Conservation (phyloP, 2,797 vertebrate species). For the Erethizon dorsatum region DNA sequence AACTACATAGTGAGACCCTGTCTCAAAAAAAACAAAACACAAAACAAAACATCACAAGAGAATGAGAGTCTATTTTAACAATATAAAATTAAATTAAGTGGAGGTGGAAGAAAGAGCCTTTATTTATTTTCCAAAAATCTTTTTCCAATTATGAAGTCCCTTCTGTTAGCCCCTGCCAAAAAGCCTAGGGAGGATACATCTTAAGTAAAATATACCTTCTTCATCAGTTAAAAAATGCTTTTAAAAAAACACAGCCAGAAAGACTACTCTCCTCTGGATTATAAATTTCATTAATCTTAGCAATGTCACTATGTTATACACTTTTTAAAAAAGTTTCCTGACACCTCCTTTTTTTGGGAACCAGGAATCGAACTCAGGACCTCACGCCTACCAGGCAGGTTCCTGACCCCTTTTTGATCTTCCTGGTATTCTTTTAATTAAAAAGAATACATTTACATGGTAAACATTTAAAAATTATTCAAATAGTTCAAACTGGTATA, state of each 20-base stretch:
- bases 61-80: neutral
- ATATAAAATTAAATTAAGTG: constrained; percentile 25
- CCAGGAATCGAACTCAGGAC: too few relatives aligned
- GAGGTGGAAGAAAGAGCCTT: constrained; percentile 20
- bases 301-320: neutral
- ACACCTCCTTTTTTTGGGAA: too few relatives aligned
- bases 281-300: constrained; percentile 39
- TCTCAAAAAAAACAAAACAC: neutral
- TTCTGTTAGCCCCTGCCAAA: neutral
- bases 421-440: neutral
- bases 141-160: constrained; percentile 16
- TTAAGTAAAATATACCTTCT: constrained; percentile 2
- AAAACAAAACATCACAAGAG: neutral
- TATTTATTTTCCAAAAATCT: constrained; percentile 4
- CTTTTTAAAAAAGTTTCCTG: neutral
- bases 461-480: constrained; percentile 39
- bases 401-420: neutral
- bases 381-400: too few relatives aligned
- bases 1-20: neutral
- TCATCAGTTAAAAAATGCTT: constrained; percentile 16
- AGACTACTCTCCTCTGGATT: neutral
- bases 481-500: constrained; percentile 32
- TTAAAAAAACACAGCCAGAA: neutral
- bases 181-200: neutral
- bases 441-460: constrained; percentile 13